phyloP scores from a whole-genome alignment of 2,888 invertebrate genomes.

The Cryptocephalus primarius region DNA sequence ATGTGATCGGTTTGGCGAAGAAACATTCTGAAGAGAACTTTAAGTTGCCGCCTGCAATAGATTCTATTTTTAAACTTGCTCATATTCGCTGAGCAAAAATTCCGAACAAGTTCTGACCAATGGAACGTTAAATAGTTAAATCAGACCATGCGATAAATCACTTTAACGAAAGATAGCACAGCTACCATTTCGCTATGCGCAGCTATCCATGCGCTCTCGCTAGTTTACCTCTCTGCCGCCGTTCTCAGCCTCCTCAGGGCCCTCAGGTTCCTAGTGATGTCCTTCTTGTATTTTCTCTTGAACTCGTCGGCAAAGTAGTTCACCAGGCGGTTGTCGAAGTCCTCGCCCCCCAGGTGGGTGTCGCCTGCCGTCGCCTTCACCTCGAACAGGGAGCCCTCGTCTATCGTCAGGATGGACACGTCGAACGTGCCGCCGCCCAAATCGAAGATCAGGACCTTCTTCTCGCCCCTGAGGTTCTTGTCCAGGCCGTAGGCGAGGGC shows the following conservation, averaged over 20 bases:
- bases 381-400: constrained; percentile 72
- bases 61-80: too few relatives aligned
- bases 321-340: constrained; percentile 47
- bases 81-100: too few relatives aligned
- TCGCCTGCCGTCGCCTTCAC: constrained; percentile 73
- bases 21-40: too few relatives aligned
- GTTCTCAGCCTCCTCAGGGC: constrained; percentile 39
- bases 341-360: constrained; percentile 71
- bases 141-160: too few relatives aligned
- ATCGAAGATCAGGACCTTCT: constrained; percentile 52
- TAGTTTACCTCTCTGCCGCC: constrained; percentile 37
- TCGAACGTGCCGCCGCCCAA: constrained; percentile 61
- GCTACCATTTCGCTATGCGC: too few relatives aligned
- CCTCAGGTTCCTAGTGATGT: constrained; percentile 37
- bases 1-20: too few relatives aligned
- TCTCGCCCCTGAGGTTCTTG: constrained; percentile 15
- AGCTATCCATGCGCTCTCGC: too few relatives aligned
- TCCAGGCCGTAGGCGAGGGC: constrained; percentile 18
- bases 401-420: constrained; percentile 72
- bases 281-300: constrained; percentile 40
- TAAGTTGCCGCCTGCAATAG: too few relatives aligned
- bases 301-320: constrained; percentile 47
- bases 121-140: too few relatives aligned
- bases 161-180: too few relatives aligned
- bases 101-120: too few relatives aligned